Percentiles rank a stretch among this genome's conserved stretches.
phyloP scores from a whole-genome alignment of 2,797 vertebrate species.

The Lepus oiostolus region DNA sequence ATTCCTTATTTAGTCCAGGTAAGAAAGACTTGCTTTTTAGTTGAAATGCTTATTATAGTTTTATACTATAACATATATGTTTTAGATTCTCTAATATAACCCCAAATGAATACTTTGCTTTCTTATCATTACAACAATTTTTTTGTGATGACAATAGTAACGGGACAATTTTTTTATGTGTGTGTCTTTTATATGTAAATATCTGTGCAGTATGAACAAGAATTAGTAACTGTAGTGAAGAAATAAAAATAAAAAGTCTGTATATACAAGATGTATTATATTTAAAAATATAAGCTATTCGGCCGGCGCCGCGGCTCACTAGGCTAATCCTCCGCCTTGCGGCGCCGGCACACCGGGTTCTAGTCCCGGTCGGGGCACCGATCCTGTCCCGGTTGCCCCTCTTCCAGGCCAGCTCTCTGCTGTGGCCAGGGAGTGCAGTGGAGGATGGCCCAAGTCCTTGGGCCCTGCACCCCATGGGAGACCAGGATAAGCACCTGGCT shows the following conservation, averaged over 20 bases:
- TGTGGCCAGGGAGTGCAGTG: too few species aligned
- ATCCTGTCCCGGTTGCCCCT: too few species aligned
- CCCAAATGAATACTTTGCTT: neutral
- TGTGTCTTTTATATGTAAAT: neutral
- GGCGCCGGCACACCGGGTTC: too few species aligned
- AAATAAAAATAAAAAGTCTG: neutral
- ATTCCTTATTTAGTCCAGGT: neutral
- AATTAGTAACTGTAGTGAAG: neutral
- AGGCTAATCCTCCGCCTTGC: too few species aligned
- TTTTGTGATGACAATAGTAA: neutral
- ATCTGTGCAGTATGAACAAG: neutral
- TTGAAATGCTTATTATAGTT: neutral
- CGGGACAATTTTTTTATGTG: neutral
- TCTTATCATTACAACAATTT: neutral
- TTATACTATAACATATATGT: neutral
- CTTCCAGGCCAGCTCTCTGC: too few species aligned
- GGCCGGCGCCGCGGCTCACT: too few species aligned
- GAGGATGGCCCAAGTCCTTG: too few species aligned
- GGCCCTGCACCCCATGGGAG: too few species aligned
- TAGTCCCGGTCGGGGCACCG: too few species aligned
- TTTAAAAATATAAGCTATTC: neutral
- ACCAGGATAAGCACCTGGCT: too few species aligned
- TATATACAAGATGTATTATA: too few species aligned
- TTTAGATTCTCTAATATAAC: neutral
- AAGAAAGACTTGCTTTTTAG: neutral